Evolutionary conservation across 2,888 invertebrate species (phyloP).

Genomic region (Lepidonotus clava): DNA sequence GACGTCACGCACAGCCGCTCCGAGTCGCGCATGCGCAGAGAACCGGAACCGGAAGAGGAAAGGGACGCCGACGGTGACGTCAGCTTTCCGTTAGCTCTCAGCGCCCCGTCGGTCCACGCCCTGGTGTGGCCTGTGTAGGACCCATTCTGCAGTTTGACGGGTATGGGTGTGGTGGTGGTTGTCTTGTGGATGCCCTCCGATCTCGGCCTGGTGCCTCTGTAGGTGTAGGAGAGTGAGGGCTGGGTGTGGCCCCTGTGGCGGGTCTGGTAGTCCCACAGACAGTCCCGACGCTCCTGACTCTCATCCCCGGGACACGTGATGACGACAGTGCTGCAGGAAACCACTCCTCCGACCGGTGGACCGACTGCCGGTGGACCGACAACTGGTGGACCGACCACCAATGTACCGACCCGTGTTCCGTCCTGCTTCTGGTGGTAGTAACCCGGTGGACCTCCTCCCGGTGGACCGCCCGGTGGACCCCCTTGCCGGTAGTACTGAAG

Average conservation of each 20-base stretch:
- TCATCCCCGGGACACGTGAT: slow-evolving; percentile 33
- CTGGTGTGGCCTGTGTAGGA: not conserved
- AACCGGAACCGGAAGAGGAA: not conserved
- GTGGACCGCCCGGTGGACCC: no score
- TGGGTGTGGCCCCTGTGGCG: not conserved
- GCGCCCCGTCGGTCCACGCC: not conserved
- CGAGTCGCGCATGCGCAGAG: not conserved
- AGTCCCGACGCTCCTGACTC: not conserved
- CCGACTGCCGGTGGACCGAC: no score
- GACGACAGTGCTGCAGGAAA: not conserved
- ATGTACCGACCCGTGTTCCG: not conserved
- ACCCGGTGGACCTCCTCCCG: no score
- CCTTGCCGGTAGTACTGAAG: no score
- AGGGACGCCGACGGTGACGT: not conserved
- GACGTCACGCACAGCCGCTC: not conserved
- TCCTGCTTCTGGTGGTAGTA: not conserved
- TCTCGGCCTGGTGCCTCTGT: not conserved
- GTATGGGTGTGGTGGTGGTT: not conserved
- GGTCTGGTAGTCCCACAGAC: slow-evolving; percentile 9
- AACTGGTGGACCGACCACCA: no score
- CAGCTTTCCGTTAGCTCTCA: not conserved
- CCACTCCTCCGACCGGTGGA: no score
- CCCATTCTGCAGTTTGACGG: not conserved
- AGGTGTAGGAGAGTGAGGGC: no score
- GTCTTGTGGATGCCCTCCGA: no score